Evolutionary conservation across 2,888 invertebrate genomes (phyloP).

Genomic region (Ashinkailepas kermadecensis): DNA sequence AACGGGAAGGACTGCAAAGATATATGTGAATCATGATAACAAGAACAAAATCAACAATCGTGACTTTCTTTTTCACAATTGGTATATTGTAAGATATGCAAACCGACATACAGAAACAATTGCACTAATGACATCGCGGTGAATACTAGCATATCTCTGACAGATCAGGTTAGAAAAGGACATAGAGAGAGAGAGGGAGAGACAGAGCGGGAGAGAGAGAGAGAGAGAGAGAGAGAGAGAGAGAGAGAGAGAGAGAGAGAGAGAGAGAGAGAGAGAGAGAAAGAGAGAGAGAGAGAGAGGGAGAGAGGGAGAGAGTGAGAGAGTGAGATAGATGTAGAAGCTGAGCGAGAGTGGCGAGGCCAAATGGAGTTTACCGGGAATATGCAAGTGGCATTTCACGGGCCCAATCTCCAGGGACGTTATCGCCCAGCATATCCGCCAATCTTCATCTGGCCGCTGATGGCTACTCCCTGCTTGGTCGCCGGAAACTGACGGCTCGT

Average conservation of each 20-base stretch:
- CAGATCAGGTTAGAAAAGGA: no score
- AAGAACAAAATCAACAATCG: no score
- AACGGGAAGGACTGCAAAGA: no score
- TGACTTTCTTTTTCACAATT: no score
- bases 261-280: neutral
- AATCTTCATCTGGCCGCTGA: slow-evolving; percentile 19
- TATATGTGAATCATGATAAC: no score
- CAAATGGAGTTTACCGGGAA: neutral
- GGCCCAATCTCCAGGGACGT: no score
- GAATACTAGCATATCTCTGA: no score
- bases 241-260: neutral
- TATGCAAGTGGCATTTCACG: no score
- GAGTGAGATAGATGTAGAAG: neutral
- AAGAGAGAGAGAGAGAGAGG: neutral
- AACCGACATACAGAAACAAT: no score
- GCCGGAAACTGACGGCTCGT: neutral
- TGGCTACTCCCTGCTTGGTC: neutral
- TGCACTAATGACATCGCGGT: no score
- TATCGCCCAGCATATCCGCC: neutral
- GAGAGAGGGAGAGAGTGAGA: neutral
- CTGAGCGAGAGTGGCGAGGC: neutral
- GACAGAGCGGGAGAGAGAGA: neutral
- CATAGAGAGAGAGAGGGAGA: neutral
- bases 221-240: neutral
- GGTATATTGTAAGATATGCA: no score